Conservation (phyloP, 2,113 vertebrate species). For the Catharus bicknelli region DNA sequence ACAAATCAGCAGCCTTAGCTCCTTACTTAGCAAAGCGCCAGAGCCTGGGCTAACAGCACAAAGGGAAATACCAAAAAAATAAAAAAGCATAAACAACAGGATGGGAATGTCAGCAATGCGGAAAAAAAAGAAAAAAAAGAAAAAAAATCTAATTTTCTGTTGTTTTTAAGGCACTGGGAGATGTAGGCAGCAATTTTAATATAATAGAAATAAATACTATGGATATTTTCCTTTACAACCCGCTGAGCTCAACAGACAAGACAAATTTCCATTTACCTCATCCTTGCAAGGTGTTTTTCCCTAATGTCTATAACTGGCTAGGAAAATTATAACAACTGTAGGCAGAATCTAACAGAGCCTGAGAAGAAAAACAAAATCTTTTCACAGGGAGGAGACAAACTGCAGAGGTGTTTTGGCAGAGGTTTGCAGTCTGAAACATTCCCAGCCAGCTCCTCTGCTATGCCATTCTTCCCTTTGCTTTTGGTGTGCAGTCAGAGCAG, state of each 20-base stretch:
- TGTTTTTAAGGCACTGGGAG: not conserved
- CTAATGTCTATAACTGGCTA: not conserved
- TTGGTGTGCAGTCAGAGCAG: not conserved
- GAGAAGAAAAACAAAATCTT: not conserved
- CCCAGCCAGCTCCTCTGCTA: not conserved
- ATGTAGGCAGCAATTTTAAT: not conserved
- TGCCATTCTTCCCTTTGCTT: not conserved
- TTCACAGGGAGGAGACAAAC: not conserved
- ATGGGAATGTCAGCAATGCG: not conserved
- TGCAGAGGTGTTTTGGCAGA: not conserved
- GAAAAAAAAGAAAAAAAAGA: accelerated
- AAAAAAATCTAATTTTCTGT: not conserved
- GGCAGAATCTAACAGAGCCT: not conserved
- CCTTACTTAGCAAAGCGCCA: not conserved
- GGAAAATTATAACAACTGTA: not conserved
- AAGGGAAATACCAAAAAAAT: not conserved
- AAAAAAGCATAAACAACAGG: not conserved
- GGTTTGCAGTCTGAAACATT: not conserved
- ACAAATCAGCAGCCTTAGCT: conserved; percentile 14
- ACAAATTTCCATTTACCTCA: not conserved
- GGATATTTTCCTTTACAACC: not conserved
- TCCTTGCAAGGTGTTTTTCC: not conserved
- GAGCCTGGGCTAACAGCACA: not conserved
- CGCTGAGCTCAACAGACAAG: not conserved
- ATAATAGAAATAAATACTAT: not conserved